phyloP scores from a whole-genome alignment of 2,797 vertebrate genomes.

The Apogon talboti region DNA sequence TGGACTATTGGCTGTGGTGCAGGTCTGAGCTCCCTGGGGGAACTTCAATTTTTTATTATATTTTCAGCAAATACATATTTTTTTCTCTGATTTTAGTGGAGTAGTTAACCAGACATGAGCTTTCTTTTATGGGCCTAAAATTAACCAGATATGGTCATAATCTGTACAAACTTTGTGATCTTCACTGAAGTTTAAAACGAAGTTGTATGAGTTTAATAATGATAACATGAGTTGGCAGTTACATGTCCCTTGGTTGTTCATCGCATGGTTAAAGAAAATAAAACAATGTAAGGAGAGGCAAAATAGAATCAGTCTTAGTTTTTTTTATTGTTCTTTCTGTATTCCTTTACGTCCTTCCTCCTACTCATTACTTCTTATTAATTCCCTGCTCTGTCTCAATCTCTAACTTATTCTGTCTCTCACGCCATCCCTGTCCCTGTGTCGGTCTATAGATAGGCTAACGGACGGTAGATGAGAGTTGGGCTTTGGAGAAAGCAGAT shows the following conservation, averaged over 20 bases:
- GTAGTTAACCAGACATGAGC: too few relatives aligned
- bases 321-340: conserved; percentile 20
- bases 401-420: conserved; percentile 10
- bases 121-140: too few relatives aligned
- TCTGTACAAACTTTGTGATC: too few relatives aligned
- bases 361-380: conserved; percentile 39
- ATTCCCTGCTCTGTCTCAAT: conserved; percentile 17
- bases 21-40: too few relatives aligned
- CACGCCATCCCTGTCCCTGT: not conserved
- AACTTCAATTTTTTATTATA: too few relatives aligned
- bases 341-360: conserved; percentile 33
- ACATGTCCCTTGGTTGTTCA: conserved; percentile 18
- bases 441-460: conserved; percentile 39
- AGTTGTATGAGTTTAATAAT: not conserved
- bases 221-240: conserved; percentile 1
- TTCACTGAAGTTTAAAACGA: conserved; percentile 1
- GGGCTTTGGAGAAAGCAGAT: conserved; percentile 73
- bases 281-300: conserved; percentile 18
- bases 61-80: too few relatives aligned
- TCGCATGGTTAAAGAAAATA: conserved; percentile 22
- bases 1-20: too few relatives aligned
- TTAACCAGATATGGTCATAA: too few relatives aligned
- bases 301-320: conserved; percentile 7
- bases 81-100: too few relatives aligned
- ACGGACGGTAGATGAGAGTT: conserved; percentile 48